phyloP scores from a whole-genome alignment of 1,140 invertebrate species.

The Heliconius congener region DNA sequence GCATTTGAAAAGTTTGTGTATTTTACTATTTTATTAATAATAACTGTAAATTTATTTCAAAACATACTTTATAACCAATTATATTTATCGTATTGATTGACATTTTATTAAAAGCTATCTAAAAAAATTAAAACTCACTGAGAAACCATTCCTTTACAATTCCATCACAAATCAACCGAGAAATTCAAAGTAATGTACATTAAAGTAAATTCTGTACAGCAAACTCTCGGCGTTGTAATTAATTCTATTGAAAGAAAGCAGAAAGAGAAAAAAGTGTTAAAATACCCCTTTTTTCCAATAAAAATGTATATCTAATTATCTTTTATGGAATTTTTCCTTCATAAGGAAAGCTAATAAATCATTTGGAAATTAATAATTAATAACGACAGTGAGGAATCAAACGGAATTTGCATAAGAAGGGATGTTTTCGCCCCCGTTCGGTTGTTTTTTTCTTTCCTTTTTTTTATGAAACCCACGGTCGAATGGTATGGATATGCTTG shows the following conservation, averaged over 20 bases:
- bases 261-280: slow-evolving; percentile 16
- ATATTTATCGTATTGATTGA: background rate
- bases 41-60: no score
- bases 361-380: slow-evolving; percentile 35
- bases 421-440: slow-evolving; percentile 14
- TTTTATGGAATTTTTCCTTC: slow-evolving; percentile 30
- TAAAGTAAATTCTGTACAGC: background rate
- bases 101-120: background rate
- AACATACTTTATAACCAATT: background rate
- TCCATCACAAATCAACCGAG: slow-evolving; percentile 8
- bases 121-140: background rate
- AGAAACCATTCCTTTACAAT: slow-evolving; percentile 3
- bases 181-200: background rate
- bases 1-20: no score
- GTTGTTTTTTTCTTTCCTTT: background rate
- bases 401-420: slow-evolving; percentile 31
- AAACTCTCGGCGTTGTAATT: slow-evolving; percentile 24
- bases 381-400: slow-evolving; percentile 27
- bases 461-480: background rate
- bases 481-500: background rate
- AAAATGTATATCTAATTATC: slow-evolving; percentile 31
- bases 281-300: slow-evolving; percentile 28
- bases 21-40: no score
- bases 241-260: slow-evolving; percentile 33
- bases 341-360: slow-evolving; percentile 33